Evolutionary conservation across 2,113 vertebrate genomes (phyloP).

Genomic region (Perognathus longimembris): DNA sequence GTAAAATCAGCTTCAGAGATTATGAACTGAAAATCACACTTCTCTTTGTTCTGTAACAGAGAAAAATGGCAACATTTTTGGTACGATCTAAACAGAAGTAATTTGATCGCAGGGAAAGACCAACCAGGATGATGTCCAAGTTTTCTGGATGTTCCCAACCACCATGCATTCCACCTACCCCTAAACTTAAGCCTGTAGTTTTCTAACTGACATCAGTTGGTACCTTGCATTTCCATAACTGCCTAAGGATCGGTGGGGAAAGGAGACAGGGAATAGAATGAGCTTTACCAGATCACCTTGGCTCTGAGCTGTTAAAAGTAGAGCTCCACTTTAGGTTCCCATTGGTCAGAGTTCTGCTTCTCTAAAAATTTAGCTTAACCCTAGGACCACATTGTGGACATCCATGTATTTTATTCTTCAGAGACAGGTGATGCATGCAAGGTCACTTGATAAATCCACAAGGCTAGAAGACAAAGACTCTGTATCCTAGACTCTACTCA

Average conservation of each 20-base stretch:
- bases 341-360: background rate
- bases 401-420: background rate
- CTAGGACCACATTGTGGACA: background rate
- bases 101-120: background rate
- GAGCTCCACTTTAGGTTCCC: background rate
- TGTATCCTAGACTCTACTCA: background rate
- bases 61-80: background rate
- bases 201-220: slow-evolving; percentile 16
- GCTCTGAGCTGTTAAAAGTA: background rate
- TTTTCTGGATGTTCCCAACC: background rate
- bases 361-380: background rate
- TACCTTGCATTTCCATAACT: background rate
- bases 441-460: background rate
- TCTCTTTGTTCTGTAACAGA: slow-evolving; percentile 41
- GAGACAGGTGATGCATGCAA: background rate
- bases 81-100: slow-evolving; percentile 18
- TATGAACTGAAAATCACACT: slow-evolving; percentile 17
- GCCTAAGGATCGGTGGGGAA: background rate
- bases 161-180: background rate
- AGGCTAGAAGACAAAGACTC: background rate
- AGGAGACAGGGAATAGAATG: background rate
- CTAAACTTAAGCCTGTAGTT: background rate
- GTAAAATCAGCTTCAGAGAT: slow-evolving; percentile 28
- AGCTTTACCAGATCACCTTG: background rate
- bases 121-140: background rate